Evolutionary conservation across 1,140 invertebrate species (phyloP).

Genomic region (Phymorhynchus buccinoides): DNA sequence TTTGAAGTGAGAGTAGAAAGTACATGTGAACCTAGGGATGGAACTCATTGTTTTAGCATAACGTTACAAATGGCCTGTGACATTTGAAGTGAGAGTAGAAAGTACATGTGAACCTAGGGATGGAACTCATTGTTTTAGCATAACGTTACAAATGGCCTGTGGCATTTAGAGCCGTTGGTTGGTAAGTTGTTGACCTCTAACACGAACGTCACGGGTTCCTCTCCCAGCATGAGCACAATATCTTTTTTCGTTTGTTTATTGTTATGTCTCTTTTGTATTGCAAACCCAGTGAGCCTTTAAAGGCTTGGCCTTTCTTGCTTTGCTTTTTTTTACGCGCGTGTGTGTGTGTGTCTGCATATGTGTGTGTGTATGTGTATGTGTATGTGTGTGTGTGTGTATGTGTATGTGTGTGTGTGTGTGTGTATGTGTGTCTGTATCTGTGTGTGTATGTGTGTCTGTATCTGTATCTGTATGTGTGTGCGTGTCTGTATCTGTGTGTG

Average conservation of each 20-base stretch:
- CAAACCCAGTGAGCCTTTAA: no score
- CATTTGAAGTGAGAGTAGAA: no score
- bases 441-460: neutral
- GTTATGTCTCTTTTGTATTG: neutral
- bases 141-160: neutral
- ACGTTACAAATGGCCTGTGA: neutral
- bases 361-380: neutral
- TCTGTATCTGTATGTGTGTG: no score
- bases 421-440: neutral
- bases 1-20: no score
- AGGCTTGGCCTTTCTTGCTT: no score
- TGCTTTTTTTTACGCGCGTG: neutral
- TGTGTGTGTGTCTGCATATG: neutral
- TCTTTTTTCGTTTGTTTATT: neutral
- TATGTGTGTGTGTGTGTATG: neutral
- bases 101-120: no score
- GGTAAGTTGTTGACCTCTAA: no score
- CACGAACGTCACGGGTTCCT: neutral
- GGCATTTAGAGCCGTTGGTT: neutral
- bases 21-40: no score
- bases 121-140: no score
- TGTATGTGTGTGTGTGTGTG: constrained; percentile 19
- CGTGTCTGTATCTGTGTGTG: neutral
- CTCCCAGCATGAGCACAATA: neutral
- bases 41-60: no score